Percentiles rank a stretch among this genome's conserved stretches.
These are phyloP conservation scores for Macrotrachela quadricornifera DNA, from an alignment of 1,140 invertebrate species.

Conservation along the genomic window DNA sequence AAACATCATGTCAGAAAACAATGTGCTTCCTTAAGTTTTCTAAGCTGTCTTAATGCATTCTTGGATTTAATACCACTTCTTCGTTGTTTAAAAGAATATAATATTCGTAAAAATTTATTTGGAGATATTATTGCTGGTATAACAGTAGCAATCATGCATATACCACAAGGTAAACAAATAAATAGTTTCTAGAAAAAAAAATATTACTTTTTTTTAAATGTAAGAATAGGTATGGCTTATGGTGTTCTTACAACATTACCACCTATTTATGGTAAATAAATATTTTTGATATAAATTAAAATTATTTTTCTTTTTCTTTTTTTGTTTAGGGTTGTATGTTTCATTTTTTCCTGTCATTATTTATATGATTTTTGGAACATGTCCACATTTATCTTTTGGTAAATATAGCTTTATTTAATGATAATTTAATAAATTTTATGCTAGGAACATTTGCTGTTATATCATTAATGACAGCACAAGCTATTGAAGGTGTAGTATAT, in stretches of 20 bases:
- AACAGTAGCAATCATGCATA: slow-evolving; percentile 31
- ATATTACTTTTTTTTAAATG: too few species aligned
- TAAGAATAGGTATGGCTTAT: slow-evolving; percentile 29
- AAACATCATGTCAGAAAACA: too few species aligned
- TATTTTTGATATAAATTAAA: too few species aligned
- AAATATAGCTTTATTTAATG: background rate
- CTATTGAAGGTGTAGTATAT: slow-evolving; percentile 21
- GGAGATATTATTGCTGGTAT: slow-evolving; percentile 29
- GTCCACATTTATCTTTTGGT: slow-evolving; percentile 27
- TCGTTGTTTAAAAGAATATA: slow-evolving; percentile 24
- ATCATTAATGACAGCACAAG: slow-evolving; percentile 46
- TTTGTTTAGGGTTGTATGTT: slow-evolving; percentile 27
- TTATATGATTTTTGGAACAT: slow-evolving; percentile 36
- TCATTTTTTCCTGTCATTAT: slow-evolving; percentile 35
- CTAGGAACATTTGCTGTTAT: slow-evolving; percentile 60
- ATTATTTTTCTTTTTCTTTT: too few species aligned
- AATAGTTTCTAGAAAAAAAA: too few species aligned
- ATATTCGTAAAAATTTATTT: slow-evolving; percentile 20
- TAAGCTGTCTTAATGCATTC: too few species aligned
- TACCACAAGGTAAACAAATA: slow-evolving; percentile 24
- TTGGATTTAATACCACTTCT: slow-evolving; percentile 16
- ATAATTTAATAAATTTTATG: slow-evolving; percentile 25
- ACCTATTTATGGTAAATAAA: slow-evolving; percentile 32
- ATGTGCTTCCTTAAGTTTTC: too few species aligned
- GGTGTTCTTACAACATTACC: slow-evolving; percentile 30